phyloP scores from a whole-genome alignment of 2,888 invertebrate genomes.

The Luffia ferchaultella region DNA sequence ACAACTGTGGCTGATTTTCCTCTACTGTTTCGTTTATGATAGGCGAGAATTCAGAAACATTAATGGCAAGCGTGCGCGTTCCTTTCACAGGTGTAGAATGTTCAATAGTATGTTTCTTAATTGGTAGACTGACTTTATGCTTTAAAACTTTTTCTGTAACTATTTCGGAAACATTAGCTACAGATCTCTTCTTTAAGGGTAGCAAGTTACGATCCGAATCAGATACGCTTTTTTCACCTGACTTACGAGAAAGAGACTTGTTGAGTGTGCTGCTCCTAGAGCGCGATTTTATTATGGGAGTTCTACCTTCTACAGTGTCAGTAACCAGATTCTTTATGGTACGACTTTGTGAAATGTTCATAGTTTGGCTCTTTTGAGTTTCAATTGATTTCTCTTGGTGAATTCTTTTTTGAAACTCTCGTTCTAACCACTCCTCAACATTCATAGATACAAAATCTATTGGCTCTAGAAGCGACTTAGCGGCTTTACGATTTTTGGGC shows the following conservation, averaged over 20 bases:
- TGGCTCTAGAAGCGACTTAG: constrained; percentile 28
- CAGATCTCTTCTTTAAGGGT: constrained; percentile 43
- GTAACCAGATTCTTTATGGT: constrained; percentile 33
- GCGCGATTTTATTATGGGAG: constrained; percentile 22
- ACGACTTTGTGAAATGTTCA: constrained; percentile 14
- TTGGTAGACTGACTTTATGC: constrained; percentile 22
- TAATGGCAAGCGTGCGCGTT: constrained; percentile 16
- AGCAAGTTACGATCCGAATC: constrained; percentile 27
- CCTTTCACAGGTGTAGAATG: constrained; percentile 49
- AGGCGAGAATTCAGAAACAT: constrained; percentile 29
- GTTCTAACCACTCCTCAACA: constrained; percentile 36
- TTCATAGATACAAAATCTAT: constrained; percentile 25
- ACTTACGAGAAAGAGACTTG: constrained; percentile 4
- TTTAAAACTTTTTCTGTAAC: not conserved
- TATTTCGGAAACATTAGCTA: constrained; percentile 11
- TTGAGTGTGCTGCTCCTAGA: constrained; percentile 20
- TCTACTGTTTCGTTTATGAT: no score
- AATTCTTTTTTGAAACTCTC: constrained; percentile 25
- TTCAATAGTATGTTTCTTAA: constrained; percentile 36
- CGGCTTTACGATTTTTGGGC: constrained; percentile 11
- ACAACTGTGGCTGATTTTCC: no score
- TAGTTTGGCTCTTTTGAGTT: not conserved
- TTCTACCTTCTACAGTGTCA: constrained; percentile 28
- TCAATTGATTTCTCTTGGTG: constrained; percentile 17
- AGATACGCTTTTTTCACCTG: constrained; percentile 20